Base-by-base conservation (phyloP, 2,888 invertebrate genomes). In the Ichneumoninae sp. region DNA sequence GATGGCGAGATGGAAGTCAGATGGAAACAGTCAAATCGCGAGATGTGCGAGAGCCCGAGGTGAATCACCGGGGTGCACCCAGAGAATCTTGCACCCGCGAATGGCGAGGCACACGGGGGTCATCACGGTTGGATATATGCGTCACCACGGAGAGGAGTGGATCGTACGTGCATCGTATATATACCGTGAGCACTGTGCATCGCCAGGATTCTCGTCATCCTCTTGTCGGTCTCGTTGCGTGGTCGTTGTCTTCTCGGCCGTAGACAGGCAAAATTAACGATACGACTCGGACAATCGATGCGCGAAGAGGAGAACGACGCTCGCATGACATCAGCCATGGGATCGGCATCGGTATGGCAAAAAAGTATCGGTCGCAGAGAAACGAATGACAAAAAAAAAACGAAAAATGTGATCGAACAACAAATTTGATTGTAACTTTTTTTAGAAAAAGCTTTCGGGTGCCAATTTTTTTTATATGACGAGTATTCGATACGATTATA, bases 111-210 rank as follows among this genome's bases (percentile, higher is more conserved):
- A 40, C 50, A 52, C 44, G 69, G 76, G 63, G 80, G 75, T 83
- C 79, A 73, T 78, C 65, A 30, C 44, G 63, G 60, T 68, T 5
- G 13, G 73, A 57, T 57, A 57, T 22, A 83, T 83, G 83, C 83
- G 83, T 80, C 83, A 83, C 68, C 19, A 3, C 22, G 22, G 6
- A 40, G 66, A 63, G 76, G 80, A 83, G 80, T 80, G 83, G 63
- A 70, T 19, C 40, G 73, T 83, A 83, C 79, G 83, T 83, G 83
- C 79, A 66, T 63, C 40, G 79, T 80, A 80, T 76, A 66, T 52
- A 52, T 52, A 52, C 50, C 50, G 6, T 50, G 13, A 4, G 50
- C 13, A 16, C 40, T 26, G 19, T 36, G 47, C 44, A 33, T 66
- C 76, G 26, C 16, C 16, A 10, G 76, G 52, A 76, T 79, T 50